A percentile compares a stretch with the other conserved stretches of the same genome.
These are phyloP conservation scores for Parauchenoglanis ngamensis DNA, from an alignment of 2,797 vertebrate species.

Conservation along the genomic window DNA sequence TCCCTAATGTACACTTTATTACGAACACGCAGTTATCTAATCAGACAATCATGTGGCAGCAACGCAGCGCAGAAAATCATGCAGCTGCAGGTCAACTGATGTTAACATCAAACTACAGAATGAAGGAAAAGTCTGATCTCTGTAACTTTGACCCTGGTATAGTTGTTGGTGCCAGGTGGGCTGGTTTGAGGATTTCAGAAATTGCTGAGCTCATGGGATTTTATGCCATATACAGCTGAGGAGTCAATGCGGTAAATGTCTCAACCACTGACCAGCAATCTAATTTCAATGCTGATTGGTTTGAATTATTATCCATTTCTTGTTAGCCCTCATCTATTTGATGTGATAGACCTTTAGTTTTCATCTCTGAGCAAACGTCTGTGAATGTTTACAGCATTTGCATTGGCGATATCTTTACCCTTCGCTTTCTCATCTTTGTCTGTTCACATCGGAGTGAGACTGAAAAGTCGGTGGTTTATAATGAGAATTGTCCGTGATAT, in stretches of 20 bases:
- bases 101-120: too few relatives aligned
- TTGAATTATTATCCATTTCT: background rate
- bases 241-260: background rate
- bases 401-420: background rate
- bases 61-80: too few relatives aligned
- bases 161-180: too few relatives aligned
- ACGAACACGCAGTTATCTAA: background rate
- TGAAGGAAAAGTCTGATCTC: too few relatives aligned
- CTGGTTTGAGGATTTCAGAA: too few relatives aligned
- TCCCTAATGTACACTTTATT: background rate
- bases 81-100: too few relatives aligned
- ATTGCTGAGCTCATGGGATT: too few relatives aligned
- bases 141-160: too few relatives aligned
- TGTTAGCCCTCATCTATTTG: background rate
- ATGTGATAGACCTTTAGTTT: background rate
- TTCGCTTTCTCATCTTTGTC: background rate
- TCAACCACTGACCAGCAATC: too few relatives aligned
- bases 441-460: background rate
- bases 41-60: too few relatives aligned
- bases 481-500: background rate
- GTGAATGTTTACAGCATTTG: background rate
- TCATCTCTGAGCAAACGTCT: background rate
- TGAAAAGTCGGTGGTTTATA: background rate
- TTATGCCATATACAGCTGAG: background rate
- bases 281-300: background rate